A percentile compares a stretch with the other conserved stretches of the same genome.
Conservation (phyloP, 2,113 vertebrate species). For the Syngnathus typhle region DNA sequence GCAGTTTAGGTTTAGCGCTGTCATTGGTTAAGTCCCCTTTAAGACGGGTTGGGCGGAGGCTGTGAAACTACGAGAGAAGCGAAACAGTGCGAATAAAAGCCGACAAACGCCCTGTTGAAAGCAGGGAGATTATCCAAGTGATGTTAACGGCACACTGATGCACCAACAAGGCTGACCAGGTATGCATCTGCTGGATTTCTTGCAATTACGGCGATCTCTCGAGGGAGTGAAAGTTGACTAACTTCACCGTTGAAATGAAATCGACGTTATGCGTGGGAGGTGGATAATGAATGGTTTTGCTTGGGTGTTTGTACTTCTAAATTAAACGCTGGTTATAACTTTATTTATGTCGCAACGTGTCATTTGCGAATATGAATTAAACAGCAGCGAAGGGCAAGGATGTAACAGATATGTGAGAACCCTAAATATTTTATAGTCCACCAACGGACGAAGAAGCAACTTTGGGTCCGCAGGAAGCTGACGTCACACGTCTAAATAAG, state of each 20-base stretch:
- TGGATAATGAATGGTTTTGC: background rate
- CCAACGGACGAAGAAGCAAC: too few species aligned
- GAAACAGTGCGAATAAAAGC: slow-evolving; percentile 46
- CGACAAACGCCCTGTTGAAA: background rate
- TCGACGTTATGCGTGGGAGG: slow-evolving; percentile 4
- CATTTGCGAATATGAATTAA: background rate
- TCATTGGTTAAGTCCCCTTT: slow-evolving; percentile 58
- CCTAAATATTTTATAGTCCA: background rate
- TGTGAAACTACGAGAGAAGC: slow-evolving; percentile 46
- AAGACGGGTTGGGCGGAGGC: slow-evolving; percentile 66
- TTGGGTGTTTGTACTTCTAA: background rate
- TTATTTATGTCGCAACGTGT: background rate
- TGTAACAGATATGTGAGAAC: too few species aligned
- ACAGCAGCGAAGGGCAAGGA: background rate
- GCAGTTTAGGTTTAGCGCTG: background rate
- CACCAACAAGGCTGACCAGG: slow-evolving; percentile 9
- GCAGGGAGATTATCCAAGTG: background rate
- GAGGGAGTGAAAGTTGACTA: background rate
- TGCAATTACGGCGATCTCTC: background rate
- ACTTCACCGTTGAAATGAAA: slow-evolving; percentile 16
- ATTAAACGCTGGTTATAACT: background rate
- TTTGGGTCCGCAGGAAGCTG: background rate
- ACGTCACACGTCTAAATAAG: too few species aligned
- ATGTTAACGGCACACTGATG: background rate
- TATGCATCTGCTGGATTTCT: background rate